Evolutionary conservation across 2,888 invertebrate species (phyloP).

Genomic region (Aspidiotus destructor): DNA sequence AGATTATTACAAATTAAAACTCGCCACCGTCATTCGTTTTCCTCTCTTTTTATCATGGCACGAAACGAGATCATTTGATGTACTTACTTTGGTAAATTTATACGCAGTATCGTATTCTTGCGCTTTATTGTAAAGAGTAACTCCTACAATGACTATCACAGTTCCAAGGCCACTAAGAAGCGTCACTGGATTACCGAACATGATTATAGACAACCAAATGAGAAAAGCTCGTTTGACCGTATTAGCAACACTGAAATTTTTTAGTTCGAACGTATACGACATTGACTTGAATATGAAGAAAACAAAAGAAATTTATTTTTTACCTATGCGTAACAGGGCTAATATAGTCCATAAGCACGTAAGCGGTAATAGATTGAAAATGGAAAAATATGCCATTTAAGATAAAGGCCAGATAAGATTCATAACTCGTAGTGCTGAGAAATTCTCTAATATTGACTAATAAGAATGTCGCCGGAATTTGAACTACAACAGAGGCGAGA

Average conservation of each 20-base stretch:
- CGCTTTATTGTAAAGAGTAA: slow-evolving; percentile 63
- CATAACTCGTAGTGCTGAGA: slow-evolving; percentile 42
- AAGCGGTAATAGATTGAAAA: slow-evolving; percentile 69
- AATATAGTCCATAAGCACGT: slow-evolving; percentile 68
- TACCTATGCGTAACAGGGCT: slow-evolving; percentile 71
- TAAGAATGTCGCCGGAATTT: slow-evolving; percentile 59
- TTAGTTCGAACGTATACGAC: not conserved
- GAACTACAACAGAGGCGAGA: slow-evolving; percentile 59
- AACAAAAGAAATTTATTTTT: slow-evolving; percentile 25
- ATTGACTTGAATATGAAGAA: not conserved
- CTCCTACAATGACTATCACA: slow-evolving; percentile 58
- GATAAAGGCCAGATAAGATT: slow-evolving; percentile 49
- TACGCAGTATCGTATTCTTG: slow-evolving; percentile 47
- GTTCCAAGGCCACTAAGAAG: slow-evolving; percentile 63
- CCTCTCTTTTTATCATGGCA: too few species aligned
- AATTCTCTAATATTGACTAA: slow-evolving; percentile 53
- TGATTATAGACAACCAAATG: slow-evolving; percentile 63
- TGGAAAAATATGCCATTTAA: slow-evolving; percentile 68
- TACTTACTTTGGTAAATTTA: slow-evolving; percentile 8
- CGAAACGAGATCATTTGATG: too few species aligned
- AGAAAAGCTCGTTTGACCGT: slow-evolving; percentile 67
- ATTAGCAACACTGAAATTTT: slow-evolving; percentile 58
- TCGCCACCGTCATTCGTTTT: too few species aligned
- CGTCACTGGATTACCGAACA: slow-evolving; percentile 66
- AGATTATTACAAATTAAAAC: not conserved